phyloP scores from a whole-genome alignment of 1,140 invertebrate genomes.

The Maniola jurtina region DNA sequence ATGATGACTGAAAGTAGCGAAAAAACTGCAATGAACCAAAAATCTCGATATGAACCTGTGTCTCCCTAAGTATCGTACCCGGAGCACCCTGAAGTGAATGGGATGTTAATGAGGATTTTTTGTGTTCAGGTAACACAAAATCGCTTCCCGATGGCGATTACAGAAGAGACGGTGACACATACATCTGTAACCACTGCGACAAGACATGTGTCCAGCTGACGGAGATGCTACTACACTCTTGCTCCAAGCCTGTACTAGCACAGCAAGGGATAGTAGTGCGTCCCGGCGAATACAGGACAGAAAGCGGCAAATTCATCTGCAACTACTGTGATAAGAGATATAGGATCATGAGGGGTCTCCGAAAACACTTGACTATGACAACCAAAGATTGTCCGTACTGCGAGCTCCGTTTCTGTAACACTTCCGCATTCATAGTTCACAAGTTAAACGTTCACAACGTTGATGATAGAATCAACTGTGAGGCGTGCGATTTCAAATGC shows the following conservation, averaged over 20 bases:
- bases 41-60: too few species aligned
- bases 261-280: constrained; percentile 42
- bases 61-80: too few species aligned
- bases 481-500: constrained; percentile 58
- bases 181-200: constrained; percentile 49
- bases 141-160: constrained; percentile 45
- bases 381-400: constrained; percentile 61
- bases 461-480: constrained; percentile 58
- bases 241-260: constrained; percentile 22
- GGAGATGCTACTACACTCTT: too few species aligned
- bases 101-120: too few species aligned
- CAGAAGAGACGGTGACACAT: constrained; percentile 40
- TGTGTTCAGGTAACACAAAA: constrained; percentile 39
- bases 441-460: constrained; percentile 55
- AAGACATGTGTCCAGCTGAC: too few species aligned
- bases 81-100: too few species aligned
- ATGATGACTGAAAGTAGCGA: too few species aligned
- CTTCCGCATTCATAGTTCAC: constrained; percentile 49
- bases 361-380: constrained; percentile 49
- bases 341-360: constrained; percentile 40
- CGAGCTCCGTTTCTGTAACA: constrained; percentile 51
- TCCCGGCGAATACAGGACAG: constrained; percentile 52
- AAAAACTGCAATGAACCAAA: too few species aligned
- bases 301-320: constrained; percentile 51
- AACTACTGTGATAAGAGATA: constrained; percentile 47